Evolutionary conservation across 2,797 vertebrate genomes (phyloP).

Genomic region (Silurus lanzhouensis): DNA sequence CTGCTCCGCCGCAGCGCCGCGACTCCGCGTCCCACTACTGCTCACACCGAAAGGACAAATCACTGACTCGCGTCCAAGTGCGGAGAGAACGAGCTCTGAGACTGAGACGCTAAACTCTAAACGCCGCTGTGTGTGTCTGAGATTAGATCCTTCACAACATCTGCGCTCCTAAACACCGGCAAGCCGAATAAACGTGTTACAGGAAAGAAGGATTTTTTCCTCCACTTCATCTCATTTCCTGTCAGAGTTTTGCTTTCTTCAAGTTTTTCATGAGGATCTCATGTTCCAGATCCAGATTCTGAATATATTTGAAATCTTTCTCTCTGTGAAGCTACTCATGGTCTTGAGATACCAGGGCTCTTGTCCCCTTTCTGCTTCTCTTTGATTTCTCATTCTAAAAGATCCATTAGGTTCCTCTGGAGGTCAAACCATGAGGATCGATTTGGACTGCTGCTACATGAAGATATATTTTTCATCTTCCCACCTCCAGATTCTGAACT

Average conservation of each 20-base stretch:
- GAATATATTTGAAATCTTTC: no score
- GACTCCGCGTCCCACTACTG: constrained; percentile 19
- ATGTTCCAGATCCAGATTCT: no score
- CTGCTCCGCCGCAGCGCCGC: constrained; percentile 13
- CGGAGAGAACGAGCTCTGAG: constrained; percentile 10
- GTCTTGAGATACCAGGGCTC: no score
- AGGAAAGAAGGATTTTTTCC: not conserved
- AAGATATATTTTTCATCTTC: no score
- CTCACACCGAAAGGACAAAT: constrained; percentile 34
- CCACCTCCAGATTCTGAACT: not conserved
- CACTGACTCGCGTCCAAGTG: constrained; percentile 26
- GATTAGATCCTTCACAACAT: not conserved
- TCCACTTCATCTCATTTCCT: not conserved
- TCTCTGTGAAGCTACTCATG: no score
- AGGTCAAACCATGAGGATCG: no score
- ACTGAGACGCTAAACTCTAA: not conserved
- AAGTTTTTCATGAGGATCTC: no score
- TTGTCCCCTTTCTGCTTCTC: no score
- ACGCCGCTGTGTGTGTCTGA: not conserved
- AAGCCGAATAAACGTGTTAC: not conserved
- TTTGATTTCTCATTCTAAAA: no score
- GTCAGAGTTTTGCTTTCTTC: not conserved
- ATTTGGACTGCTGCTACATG: no score
- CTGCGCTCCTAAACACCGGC: not conserved
- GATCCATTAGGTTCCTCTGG: no score